Evolutionary conservation across 2,888 invertebrate species (phyloP), one percentile per base, ranked within the genome.

Genomic region (Formica aserva): DNA sequence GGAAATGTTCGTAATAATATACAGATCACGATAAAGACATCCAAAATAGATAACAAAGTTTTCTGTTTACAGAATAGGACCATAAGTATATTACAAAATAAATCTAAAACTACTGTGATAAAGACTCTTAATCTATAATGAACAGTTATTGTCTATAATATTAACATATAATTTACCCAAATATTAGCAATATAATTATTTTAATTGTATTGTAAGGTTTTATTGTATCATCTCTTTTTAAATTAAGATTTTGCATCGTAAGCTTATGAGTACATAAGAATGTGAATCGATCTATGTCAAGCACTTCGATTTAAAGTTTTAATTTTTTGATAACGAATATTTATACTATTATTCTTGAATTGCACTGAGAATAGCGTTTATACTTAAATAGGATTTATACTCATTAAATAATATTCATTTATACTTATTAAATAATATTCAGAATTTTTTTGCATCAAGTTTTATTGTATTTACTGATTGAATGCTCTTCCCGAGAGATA

Each of bases 71-170:
- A 75, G 45, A 75, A n/a, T 74, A 74, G 15, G 13, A 41, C 4
- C 6, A 45, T 63, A 63, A 75, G 15, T 75, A 75, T 72, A 66
- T 66, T 84, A 82, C 67, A 80, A 85, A 55, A 83, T 63, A 38
- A 83, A 83, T 63, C 66, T 83, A 83, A 84, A 38, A 32, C 55
- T 80, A 80, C 84, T 84, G 84, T 84, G 84, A 84, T 84, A 84
- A 84, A 84, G 45, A 57, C 29, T 52, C 18, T 52, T 76, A 75
- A 71, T 84, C 45, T 84, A 8, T 71, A 71, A 65, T 26, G 29
- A 52, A 38, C 41, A 65, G 15, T 74, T 83, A 71, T 71, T 15
- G 26, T 75, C 63, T 75, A 45, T 29, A 9, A 63, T 74, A 55
- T 55, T 55, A 75, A 75, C n/a, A 63, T 75, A 41, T 75, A 63